phyloP scores from a whole-genome alignment of 1,140 invertebrate species.

The Heliothis subflexa region DNA sequence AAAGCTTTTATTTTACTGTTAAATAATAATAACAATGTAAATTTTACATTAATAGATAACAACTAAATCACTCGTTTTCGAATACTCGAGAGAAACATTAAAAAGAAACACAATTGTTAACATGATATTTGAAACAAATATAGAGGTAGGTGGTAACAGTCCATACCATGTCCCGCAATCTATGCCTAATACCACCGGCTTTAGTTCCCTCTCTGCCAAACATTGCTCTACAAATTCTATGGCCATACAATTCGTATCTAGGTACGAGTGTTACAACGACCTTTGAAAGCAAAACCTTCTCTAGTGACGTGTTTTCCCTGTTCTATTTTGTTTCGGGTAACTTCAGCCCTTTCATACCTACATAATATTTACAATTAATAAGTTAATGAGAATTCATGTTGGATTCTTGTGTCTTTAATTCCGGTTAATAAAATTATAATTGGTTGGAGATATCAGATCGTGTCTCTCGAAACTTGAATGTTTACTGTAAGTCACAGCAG shows the following conservation, averaged over 20 bases:
- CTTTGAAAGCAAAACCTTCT: slow-evolving; percentile 6
- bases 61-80: too few relatives aligned
- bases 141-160: neutral
- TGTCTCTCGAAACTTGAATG: too few relatives aligned
- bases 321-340: neutral
- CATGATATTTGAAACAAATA: neutral
- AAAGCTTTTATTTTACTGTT: too few relatives aligned
- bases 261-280: slow-evolving; percentile 8
- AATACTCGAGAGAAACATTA: neutral
- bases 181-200: slow-evolving; percentile 15
- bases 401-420: too few relatives aligned
- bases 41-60: too few relatives aligned
- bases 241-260: neutral
- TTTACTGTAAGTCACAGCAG: too few relatives aligned
- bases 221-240: slow-evolving; percentile 17
- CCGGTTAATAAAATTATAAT: too few relatives aligned
- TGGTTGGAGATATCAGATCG: too few relatives aligned
- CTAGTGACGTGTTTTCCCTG: neutral
- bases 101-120: neutral
- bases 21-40: too few relatives aligned
- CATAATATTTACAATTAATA: neutral
- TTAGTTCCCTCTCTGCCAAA: slow-evolving; percentile 7
- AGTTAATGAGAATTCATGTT: neutral
- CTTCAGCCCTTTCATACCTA: neutral
- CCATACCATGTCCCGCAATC: neutral